phyloP scores from a whole-genome alignment of 2,888 invertebrate genomes.

The Stratiomys singularior region DNA sequence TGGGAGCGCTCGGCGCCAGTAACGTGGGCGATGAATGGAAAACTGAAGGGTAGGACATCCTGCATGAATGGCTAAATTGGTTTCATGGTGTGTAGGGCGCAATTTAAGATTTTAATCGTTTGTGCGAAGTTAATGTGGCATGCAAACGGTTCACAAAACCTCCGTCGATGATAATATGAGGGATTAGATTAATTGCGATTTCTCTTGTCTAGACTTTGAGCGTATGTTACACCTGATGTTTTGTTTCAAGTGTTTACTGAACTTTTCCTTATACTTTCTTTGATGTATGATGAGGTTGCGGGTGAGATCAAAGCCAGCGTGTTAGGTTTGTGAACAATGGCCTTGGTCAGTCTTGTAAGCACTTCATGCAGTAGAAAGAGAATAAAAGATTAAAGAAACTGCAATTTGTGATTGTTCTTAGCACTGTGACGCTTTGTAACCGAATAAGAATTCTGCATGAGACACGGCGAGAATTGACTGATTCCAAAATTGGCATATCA shows the following conservation, averaged over 20 bases:
- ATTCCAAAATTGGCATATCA: too few relatives aligned
- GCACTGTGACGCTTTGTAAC: too few relatives aligned
- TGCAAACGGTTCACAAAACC: slow-evolving; percentile 46
- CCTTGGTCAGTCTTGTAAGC: too few relatives aligned
- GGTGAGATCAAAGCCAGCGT: too few relatives aligned
- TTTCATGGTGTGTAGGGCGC: neutral
- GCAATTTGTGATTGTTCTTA: too few relatives aligned
- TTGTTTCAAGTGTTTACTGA: neutral
- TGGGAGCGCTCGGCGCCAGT: neutral
- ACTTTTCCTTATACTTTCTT: neutral
- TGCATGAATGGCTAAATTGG: neutral
- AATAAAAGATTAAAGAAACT: too few relatives aligned
- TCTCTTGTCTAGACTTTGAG: neutral
- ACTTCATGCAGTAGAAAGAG: too few relatives aligned
- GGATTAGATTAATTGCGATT: slow-evolving; percentile 49
- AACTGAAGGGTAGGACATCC: neutral
- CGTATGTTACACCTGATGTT: slow-evolving; percentile 29
- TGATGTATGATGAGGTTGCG: slow-evolving; percentile 16
- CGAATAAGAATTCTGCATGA: too few relatives aligned
- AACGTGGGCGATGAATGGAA: neutral
- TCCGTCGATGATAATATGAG: slow-evolving; percentile 33
- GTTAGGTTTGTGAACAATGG: too few relatives aligned
- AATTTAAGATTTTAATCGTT: slow-evolving; percentile 48
- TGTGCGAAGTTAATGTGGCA: slow-evolving; percentile 51
- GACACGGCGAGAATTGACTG: too few relatives aligned